Conservation (phyloP, 2,888 invertebrate species). For the Caenorhabditis zanzibari region DNA sequence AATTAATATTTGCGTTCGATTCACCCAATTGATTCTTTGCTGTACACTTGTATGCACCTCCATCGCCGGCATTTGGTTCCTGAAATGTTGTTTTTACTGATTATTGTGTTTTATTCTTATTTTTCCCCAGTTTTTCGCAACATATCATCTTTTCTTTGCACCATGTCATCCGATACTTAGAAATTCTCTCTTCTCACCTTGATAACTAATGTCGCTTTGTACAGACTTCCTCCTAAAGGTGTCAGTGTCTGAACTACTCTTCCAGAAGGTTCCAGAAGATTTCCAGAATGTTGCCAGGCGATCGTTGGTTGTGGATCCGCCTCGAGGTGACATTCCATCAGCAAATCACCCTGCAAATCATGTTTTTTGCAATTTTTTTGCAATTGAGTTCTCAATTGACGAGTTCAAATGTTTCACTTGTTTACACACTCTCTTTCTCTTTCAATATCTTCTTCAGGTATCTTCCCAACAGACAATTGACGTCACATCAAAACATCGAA, state of each 20-base stretch:
- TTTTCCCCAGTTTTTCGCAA: slow-evolving; percentile 25
- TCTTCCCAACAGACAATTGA: slow-evolving; percentile 18
- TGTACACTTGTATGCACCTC: slow-evolving; percentile 98
- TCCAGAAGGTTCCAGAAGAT: slow-evolving; percentile 73
- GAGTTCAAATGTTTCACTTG: slow-evolving; percentile 55
- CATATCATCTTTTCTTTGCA: slow-evolving; percentile 19
- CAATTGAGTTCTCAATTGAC: slow-evolving; percentile 17
- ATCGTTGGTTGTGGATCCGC: slow-evolving; percentile 81
- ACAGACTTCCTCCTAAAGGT: slow-evolving; percentile 75
- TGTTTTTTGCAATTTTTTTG: slow-evolving; percentile 31
- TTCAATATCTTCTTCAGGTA: background rate
- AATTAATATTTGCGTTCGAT: slow-evolving; percentile 99
- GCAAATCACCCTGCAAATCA: slow-evolving; percentile 81
- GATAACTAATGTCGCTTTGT: slow-evolving; percentile 81
- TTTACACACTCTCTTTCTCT: slow-evolving; percentile 26
- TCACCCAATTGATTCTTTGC: slow-evolving; percentile 98
- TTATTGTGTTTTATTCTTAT: slow-evolving; percentile 5
- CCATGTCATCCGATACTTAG: slow-evolving; percentile 32
- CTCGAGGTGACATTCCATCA: slow-evolving; percentile 83
- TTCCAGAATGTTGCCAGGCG: slow-evolving; percentile 81
- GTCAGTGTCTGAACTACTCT: slow-evolving; percentile 79
- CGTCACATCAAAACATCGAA: slow-evolving; percentile 52
- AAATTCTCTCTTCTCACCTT: slow-evolving; percentile 72
- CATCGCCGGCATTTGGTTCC: slow-evolving; percentile 96
- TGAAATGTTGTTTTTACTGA: slow-evolving; percentile 74